Evolutionary conservation across 2,797 vertebrate genomes (phyloP), one percentile per base, ranked within the genome.

Genomic region (Cynodonichthys magdalenae): DNA sequence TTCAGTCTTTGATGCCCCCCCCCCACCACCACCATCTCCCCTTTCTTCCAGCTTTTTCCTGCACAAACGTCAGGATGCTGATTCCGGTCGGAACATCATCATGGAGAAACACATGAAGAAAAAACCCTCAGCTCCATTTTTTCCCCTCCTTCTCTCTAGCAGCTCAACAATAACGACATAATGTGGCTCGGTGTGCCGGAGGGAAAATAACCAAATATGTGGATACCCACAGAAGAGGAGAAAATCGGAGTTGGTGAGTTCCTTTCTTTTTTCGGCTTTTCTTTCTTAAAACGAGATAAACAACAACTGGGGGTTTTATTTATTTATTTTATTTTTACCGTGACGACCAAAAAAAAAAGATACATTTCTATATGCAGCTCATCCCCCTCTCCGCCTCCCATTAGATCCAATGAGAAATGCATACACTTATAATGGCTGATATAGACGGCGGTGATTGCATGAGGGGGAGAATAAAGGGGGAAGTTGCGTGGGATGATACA

Each of bases 181-280:
- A 92, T 92, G 89, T 89, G 86, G 83, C 82, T 83, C 54, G 44
- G 36, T 79, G 74, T 79, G 61, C 71, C 55, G 75, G 74, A 75
- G 83, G 86, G 80, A 50, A 84, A 89, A 87, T 91, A 90, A 91
- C 83, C 86, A 87, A 88, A 88, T 81, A 97, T 96, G 96, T 96
- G 95, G 95, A 94, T 93, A 82, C 95, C 95, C 53, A 96, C 95
- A 44, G 96, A 97, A 77, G 95, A 97, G 86, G 95, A 96, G 90
- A 96, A 97, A 92, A 96, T 96, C 91, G 96, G 95, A 90, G 95
- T 96, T 92, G 95, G 95, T 96, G 92, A 94, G 95, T 95, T 36
- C 45, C 68, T 44, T 10, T n/a, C 17, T 51, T 45, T 18, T 20
- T 18, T 15, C 7, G 45, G 11, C 11, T 39, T 39, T 12, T 14